Evolutionary conservation across 2,888 invertebrate genomes (phyloP).

Genomic region (Tholera decimalis): DNA sequence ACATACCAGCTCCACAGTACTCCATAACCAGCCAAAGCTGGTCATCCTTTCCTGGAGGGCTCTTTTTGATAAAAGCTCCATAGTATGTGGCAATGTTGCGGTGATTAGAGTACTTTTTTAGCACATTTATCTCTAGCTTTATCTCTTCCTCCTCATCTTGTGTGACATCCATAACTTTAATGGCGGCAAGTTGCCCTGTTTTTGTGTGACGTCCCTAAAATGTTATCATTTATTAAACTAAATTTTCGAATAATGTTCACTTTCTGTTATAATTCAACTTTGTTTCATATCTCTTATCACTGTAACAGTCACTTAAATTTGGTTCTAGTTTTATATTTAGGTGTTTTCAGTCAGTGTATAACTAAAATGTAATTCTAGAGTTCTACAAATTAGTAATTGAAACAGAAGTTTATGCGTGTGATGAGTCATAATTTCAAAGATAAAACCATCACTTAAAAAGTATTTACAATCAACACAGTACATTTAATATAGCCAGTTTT

Average conservation of each 20-base stretch:
- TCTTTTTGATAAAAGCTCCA: conserved; percentile 99
- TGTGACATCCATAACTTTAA: conserved; percentile 99
- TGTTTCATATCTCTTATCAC: background rate
- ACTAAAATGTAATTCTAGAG: background rate
- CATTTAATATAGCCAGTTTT: too few species aligned
- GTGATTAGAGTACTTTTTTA: conserved; percentile 99
- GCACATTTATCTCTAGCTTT: conserved; percentile 99
- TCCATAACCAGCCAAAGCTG: conserved; percentile 99
- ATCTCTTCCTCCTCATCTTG: conserved; percentile 99
- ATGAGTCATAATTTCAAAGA: background rate
- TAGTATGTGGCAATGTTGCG: conserved; percentile 99
- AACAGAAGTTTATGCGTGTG: background rate
- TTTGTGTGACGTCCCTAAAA: conserved; percentile 99
- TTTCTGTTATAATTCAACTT: background rate
- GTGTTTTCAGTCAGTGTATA: background rate
- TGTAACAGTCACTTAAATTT: background rate
- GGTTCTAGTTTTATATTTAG: background rate
- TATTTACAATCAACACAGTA: too few species aligned
- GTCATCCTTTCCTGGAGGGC: conserved; percentile 99
- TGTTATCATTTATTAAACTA: conserved; percentile 14
- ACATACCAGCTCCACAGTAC: conserved; percentile 98
- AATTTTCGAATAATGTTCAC: too few species aligned
- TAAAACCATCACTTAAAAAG: background rate
- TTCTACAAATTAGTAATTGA: background rate
- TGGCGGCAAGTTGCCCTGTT: conserved; percentile 99